phyloP scores from a whole-genome alignment of 1,140 invertebrate genomes.

The Nymphalis io region DNA sequence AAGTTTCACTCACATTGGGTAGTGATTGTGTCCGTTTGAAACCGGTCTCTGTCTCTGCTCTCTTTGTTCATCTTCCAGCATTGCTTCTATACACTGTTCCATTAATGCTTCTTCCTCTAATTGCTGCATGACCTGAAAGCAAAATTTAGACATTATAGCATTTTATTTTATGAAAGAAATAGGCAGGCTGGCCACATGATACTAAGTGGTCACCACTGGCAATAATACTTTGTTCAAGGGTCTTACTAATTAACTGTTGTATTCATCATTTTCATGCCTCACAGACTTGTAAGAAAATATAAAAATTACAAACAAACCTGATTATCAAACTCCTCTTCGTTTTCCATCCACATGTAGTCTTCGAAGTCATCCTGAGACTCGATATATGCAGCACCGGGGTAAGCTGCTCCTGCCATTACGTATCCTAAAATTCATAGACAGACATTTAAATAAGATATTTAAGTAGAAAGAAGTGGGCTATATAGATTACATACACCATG shows the following conservation, averaged over 20 bases:
- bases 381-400: conserved; percentile 41
- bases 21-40: conserved; percentile 76
- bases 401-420: conserved; percentile 67
- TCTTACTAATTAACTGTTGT: too few species aligned
- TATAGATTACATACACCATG: too few species aligned
- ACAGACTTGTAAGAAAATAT: too few species aligned
- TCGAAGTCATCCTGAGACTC: conserved; percentile 85
- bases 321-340: conserved; percentile 93
- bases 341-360: conserved; percentile 95
- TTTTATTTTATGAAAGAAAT: too few species aligned
- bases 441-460: neutral
- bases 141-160: neutral
- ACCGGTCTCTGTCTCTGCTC: conserved; percentile 75
- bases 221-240: too few species aligned
- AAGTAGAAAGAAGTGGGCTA: too few species aligned
- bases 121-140: conserved; percentile 88
- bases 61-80: conserved; percentile 86
- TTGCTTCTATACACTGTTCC: conserved; percentile 92
- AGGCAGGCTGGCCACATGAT: too few species aligned
- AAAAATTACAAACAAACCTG: conserved; percentile 80
- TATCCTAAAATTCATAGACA: conserved; percentile 45
- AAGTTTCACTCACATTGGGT: conserved; percentile 74
- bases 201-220: too few species aligned
- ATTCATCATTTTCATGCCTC: too few species aligned
- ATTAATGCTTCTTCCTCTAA: conserved; percentile 93